Percentiles rank a stretch among this genome's conserved stretches.
phyloP scores from a whole-genome alignment of 2,888 invertebrate genomes.

The Drosophila nr. perissopoda region DNA sequence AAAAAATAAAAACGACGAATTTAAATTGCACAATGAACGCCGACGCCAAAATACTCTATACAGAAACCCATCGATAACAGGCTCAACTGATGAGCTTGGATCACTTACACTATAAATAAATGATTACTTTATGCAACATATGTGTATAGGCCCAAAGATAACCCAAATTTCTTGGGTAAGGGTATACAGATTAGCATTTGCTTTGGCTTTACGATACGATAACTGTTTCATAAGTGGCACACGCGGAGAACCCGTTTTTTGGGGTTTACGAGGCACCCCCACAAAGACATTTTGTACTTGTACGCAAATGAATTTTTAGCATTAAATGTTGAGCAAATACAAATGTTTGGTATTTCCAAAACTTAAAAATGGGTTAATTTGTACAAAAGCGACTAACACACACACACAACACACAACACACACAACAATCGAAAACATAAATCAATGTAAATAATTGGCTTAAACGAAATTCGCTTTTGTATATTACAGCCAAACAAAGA shows the following conservation, averaged over 20 bases:
- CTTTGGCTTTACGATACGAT: slow-evolving; percentile 27
- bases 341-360: slow-evolving; percentile 63
- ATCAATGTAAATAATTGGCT: slow-evolving; percentile 46
- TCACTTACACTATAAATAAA: rapidly evolving
- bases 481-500: slow-evolving; percentile 32
- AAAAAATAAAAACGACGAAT: neutral
- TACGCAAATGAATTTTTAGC: slow-evolving; percentile 60
- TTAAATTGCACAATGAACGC: neutral
- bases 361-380: slow-evolving; percentile 60
- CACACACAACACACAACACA: neutral
- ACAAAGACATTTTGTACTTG: slow-evolving; percentile 63
- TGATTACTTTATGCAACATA: neutral
- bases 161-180: neutral
- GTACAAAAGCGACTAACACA: neutral
- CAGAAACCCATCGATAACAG: neutral
- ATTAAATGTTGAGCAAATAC: slow-evolving; percentile 58
- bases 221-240: slow-evolving; percentile 55
- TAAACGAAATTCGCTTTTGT: slow-evolving; percentile 8
- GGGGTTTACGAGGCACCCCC: slow-evolving; percentile 8
- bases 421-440: slow-evolving; percentile 47
- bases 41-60: neutral
- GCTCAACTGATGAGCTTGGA: rapidly evolving
- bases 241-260: slow-evolving; percentile 14
- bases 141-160: neutral
- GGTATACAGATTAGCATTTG: slow-evolving; percentile 8